Evolutionary conservation across 1,140 invertebrate species (phyloP).

Genomic region (Dreissena rostriformis): DNA sequence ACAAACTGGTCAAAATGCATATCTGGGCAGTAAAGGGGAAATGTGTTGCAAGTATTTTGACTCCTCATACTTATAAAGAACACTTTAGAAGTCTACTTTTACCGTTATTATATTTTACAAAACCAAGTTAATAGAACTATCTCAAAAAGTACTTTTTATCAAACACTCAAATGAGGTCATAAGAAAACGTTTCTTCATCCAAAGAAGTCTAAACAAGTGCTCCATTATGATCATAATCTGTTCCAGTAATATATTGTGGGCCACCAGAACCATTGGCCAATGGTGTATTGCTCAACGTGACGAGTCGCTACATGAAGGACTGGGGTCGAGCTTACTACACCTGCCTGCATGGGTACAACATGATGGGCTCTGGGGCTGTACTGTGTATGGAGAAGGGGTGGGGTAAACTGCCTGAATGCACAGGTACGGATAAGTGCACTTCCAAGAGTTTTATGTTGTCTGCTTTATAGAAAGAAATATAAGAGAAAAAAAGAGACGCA

Average conservation of each 20-base stretch:
- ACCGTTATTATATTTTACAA: background rate
- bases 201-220: background rate
- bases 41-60: no score
- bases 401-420: slow-evolving; percentile 61
- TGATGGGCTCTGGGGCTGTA: slow-evolving; percentile 39
- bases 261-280: slow-evolving; percentile 59
- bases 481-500: no score
- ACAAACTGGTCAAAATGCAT: no score
- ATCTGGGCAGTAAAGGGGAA: no score
- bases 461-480: no score
- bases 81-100: background rate
- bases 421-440: slow-evolving; percentile 53
- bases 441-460: slow-evolving; percentile 19
- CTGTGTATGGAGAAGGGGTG: slow-evolving; percentile 64
- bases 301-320: slow-evolving; percentile 55
- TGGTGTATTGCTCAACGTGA: slow-evolving; percentile 61
- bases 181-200: background rate
- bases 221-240: slow-evolving; percentile 6
- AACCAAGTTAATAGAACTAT: background rate
- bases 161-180: background rate
- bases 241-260: slow-evolving; percentile 73
- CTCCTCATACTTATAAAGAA: background rate
- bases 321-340: slow-evolving; percentile 59
- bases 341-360: slow-evolving; percentile 65
- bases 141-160: background rate